phyloP scores from a whole-genome alignment of 2,797 vertebrate species.

The Scomberomorus guttatus region DNA sequence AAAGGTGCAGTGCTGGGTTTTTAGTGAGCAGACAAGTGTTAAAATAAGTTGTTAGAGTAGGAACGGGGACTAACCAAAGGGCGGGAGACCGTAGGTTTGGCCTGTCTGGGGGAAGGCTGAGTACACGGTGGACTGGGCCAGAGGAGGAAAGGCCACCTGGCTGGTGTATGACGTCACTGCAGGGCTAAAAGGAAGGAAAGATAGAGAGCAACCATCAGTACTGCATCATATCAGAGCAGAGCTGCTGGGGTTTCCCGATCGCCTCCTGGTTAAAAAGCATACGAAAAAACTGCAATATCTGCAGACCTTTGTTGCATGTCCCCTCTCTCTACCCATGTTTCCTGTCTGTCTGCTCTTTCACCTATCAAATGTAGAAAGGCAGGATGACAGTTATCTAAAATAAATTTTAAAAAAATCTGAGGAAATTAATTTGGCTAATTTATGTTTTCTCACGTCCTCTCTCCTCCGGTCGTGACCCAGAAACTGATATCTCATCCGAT shows the following conservation, averaged over 20 bases:
- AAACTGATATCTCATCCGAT: too few relatives aligned
- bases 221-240: neutral
- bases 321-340: too few relatives aligned
- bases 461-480: too few relatives aligned
- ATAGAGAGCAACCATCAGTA: neutral
- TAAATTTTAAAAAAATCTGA: too few relatives aligned
- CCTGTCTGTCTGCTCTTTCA: too few relatives aligned
- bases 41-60: neutral
- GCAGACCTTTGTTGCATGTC: too few relatives aligned
- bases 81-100: conserved; percentile 96
- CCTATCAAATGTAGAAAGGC: neutral
- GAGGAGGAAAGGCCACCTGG: conserved; percentile 91
- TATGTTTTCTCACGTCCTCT: too few relatives aligned
- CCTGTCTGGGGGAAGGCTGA: conserved; percentile 93
- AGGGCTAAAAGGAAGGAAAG: conserved; percentile 81
- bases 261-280: too few relatives aligned
- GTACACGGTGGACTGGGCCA: conserved; percentile 93
- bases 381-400: too few relatives aligned
- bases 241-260: neutral
- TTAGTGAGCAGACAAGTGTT: conserved; percentile 60
- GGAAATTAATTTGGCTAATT: too few relatives aligned
- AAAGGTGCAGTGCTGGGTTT: conserved; percentile 53
- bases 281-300: too few relatives aligned
- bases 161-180: conserved; percentile 90
- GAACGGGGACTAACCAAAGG: conserved; percentile 90